Percentiles rank a stretch among this genome's conserved stretches.
Conservation (phyloP, 2,113 vertebrate species). For the Epinephelus lanceolatus region DNA sequence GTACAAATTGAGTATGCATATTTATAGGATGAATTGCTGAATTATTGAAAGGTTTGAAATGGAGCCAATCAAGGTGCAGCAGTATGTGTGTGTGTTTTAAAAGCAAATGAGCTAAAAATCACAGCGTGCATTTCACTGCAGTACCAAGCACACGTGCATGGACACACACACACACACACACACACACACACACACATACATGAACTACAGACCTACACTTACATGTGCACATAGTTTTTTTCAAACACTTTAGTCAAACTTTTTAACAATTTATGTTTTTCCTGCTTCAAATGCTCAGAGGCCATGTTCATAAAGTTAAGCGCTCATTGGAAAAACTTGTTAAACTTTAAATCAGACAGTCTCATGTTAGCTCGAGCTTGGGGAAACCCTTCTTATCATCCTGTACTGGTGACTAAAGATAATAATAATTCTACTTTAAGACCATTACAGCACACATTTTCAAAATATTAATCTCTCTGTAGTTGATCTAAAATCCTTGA, state of each 20-base stretch:
- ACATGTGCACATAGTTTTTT: slow-evolving; percentile 8
- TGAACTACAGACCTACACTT: neutral
- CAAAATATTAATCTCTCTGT: neutral
- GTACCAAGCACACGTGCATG: neutral
- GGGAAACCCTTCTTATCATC: neutral
- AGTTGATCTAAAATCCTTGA: neutral
- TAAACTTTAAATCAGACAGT: neutral
- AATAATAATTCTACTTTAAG: neutral
- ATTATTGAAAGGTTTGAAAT: slow-evolving; percentile 67
- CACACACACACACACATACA: neutral
- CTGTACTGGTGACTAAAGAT: neutral
- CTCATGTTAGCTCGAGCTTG: neutral
- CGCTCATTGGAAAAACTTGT: neutral
- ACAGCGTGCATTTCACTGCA: slow-evolving; percentile 14
- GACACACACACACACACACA: neutral
- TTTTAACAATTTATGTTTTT: slow-evolving; percentile 32
- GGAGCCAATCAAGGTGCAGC: slow-evolving; percentile 38
- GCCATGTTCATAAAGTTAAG: slow-evolving; percentile 5
- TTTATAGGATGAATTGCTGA: slow-evolving; percentile 60
- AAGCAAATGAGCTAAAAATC: neutral
- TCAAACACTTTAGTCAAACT: slow-evolving; percentile 8
- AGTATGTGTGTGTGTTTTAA: slow-evolving; percentile 1
- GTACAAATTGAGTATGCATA: slow-evolving; percentile 61
- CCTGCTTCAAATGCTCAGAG: slow-evolving; percentile 9
- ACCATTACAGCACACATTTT: neutral